Evolutionary conservation across 2,888 invertebrate species (phyloP), one percentile per base, ranked within the genome.

Genomic region (Formica aserva): DNA sequence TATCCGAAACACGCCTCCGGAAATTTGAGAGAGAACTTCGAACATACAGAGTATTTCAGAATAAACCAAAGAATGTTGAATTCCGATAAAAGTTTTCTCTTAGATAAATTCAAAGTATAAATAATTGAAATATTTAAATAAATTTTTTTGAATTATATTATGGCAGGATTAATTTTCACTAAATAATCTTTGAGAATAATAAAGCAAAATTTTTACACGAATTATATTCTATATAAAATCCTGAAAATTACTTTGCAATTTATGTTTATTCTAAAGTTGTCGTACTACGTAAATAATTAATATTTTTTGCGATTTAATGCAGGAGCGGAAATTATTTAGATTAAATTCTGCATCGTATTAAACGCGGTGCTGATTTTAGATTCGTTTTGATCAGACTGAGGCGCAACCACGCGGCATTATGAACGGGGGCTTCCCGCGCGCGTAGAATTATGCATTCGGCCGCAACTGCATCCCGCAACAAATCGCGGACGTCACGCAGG

Each of bases 401-500:
- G 57, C 69, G 67, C 62, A 45, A 18, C 62, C n/a, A n/a, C 63
- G 13, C 63, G 65, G 18, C n/a, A 80, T 71, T 60, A 80, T 18
- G 60, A 13, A 80, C 60, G 26, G 22, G 38, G n/a, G 48, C 3
- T 55, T n/a, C 69, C 29, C 57, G 45, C 52, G 66, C 62, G 38
- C 48, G 55, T 38, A 41, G 45, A 83, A 83, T 83, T 83, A 83
- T 83, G 83, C 83, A 83, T 80, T 63, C 63, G 69, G 41, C 55
- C 41, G 52, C 78, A 71, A 78, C 71, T 60, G 71, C 71, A 78
- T 78, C 71, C 71, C 71, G 78, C 83, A 80, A 81, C 84, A 85
- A 83, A 66, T 85, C 78, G 69, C 77, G n/a, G 65, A 57, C 55
- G 87, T 85, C 83, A 87, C 87, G 85, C 72, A 82, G 78, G 77